phyloP scores from a whole-genome alignment of 2,888 invertebrate species.

The Holacanthella duospinosa region DNA sequence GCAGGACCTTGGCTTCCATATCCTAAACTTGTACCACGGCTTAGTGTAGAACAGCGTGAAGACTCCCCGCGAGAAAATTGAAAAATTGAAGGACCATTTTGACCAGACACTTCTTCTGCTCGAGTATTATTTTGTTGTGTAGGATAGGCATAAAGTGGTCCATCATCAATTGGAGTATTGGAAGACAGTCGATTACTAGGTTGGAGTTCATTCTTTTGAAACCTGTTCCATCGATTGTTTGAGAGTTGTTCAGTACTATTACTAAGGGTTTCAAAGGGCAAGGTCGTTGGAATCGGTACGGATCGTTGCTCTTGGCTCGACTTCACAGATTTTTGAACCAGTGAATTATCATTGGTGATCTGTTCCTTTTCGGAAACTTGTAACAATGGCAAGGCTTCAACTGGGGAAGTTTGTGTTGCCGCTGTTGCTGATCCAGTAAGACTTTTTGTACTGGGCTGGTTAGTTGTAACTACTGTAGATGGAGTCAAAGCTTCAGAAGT shows the following conservation, averaged over 20 bases:
- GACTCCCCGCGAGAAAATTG: constrained; percentile 22
- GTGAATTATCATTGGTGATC: not conserved
- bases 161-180: not conserved
- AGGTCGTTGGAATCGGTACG: not conserved
- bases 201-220: not conserved
- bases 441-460: not conserved
- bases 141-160: not conserved
- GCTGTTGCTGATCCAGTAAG: not conserved
- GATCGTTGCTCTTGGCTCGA: not conserved
- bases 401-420: not conserved
- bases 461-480: not conserved
- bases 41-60: constrained; percentile 31
- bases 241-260: not conserved
- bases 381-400: not conserved
- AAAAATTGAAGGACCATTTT: constrained; percentile 6
- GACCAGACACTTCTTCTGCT: not conserved
- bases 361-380: not conserved
- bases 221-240: not conserved
- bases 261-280: not conserved
- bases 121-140: not conserved
- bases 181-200: not conserved
- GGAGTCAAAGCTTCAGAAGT: not conserved
- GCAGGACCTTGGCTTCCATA: constrained; percentile 33
- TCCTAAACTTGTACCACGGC: constrained; percentile 31
- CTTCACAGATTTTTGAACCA: too few species aligned